Conservation (phyloP, 2,113 vertebrate genomes). For the Boulengeromyrus knoepffleri region DNA sequence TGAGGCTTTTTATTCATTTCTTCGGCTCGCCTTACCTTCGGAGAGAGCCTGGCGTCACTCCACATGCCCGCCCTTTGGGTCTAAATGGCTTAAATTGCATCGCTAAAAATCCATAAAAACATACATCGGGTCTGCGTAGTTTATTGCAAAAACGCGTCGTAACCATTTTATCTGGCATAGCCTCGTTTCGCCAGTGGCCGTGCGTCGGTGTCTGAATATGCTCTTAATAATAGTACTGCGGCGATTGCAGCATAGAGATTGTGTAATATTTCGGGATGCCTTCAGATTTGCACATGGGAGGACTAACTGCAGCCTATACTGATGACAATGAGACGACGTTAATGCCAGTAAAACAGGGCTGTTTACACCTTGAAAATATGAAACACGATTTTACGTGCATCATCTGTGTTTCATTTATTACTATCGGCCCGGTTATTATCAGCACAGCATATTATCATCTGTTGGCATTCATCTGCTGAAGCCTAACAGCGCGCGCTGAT, state of each 20-base stretch:
- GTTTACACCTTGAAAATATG: background rate
- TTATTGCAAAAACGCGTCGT: background rate
- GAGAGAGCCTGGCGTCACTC: background rate
- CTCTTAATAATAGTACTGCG: background rate
- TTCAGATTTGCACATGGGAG: background rate
- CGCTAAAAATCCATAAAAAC: background rate
- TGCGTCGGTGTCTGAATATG: background rate
- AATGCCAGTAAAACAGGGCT: background rate
- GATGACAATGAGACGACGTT: background rate
- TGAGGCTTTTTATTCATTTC: background rate
- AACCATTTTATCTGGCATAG: background rate
- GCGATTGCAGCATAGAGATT: conserved; percentile 7
- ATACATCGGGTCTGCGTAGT: background rate
- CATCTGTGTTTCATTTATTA: background rate
- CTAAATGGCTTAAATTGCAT: background rate
- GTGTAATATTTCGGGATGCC: conserved; percentile 3
- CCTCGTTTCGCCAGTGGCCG: background rate
- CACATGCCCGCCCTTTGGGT: background rate
- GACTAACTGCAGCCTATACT: background rate
- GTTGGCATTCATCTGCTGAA: background rate
- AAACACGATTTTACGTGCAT: background rate
- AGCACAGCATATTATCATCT: background rate
- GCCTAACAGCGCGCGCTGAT: background rate
- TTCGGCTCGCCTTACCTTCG: background rate
- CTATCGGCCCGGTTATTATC: background rate